These are phyloP conservation scores for Homarus gammarus DNA, from an alignment of 2,888 invertebrate genomes.

Conservation along the genomic window DNA sequence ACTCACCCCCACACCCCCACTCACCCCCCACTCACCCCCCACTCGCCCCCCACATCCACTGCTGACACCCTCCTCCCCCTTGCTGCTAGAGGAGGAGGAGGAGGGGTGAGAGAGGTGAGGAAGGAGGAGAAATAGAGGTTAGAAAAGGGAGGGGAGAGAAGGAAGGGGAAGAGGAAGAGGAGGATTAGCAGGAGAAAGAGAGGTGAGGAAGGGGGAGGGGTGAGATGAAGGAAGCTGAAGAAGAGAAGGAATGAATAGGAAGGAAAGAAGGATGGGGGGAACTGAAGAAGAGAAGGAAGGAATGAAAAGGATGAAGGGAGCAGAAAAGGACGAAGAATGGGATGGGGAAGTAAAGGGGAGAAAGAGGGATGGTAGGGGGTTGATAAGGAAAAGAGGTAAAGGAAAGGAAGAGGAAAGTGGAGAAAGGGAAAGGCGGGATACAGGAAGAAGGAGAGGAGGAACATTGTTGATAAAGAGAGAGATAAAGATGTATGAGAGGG, in stretches of 20 bases:
- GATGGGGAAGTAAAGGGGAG: conserved; percentile 8
- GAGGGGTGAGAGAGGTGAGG: too few species aligned
- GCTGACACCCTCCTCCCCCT: too few species aligned
- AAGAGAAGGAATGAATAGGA: too few species aligned
- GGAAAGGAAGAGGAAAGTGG: background rate
- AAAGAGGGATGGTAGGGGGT: background rate
- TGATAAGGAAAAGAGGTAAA: background rate
- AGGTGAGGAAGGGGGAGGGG: background rate
- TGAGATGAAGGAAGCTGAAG: too few species aligned
- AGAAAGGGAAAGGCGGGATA: background rate
- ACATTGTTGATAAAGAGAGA: background rate
- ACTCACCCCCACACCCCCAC: too few species aligned
- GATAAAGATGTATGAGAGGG: too few species aligned
- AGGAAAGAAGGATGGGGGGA: background rate
- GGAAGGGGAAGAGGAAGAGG: background rate
- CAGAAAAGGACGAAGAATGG: conserved; percentile 4
- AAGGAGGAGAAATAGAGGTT: too few species aligned
- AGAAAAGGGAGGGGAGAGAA: too few species aligned
- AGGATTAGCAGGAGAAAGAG: background rate
- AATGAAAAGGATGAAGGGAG: background rate
- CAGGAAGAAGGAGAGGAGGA: background rate
- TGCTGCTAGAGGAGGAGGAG: too few species aligned
- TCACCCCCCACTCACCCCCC: too few species aligned
- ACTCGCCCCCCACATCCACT: too few species aligned
- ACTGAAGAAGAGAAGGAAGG: background rate